phyloP scores from a whole-genome alignment of 2,888 invertebrate species.

The Idaea aversata region DNA sequence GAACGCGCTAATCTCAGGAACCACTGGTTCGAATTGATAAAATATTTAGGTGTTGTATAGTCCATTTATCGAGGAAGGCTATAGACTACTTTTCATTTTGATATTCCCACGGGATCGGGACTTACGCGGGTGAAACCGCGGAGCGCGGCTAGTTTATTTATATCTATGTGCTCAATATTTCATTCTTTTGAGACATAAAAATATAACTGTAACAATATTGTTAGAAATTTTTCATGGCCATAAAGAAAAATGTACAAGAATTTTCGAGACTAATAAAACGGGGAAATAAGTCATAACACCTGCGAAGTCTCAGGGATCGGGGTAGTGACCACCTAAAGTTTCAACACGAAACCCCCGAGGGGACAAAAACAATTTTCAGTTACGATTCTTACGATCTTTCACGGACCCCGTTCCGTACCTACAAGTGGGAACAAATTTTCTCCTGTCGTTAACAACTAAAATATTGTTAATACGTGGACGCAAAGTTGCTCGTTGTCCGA shows the following conservation, averaged over 20 bases:
- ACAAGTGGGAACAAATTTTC: slow-evolving; percentile 51
- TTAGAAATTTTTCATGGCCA: neutral
- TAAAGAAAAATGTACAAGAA: neutral
- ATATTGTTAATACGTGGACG: slow-evolving; percentile 64
- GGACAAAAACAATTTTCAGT: slow-evolving; percentile 69
- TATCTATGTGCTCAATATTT: no score
- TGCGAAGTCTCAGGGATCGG: slow-evolving; percentile 53
- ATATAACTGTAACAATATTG: neutral
- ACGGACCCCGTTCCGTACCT: slow-evolving; percentile 29
- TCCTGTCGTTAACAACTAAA: slow-evolving; percentile 58
- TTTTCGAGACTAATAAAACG: slow-evolving; percentile 15
- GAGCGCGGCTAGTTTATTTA: no score
- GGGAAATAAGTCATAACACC: slow-evolving; percentile 67
- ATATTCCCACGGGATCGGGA: no score
- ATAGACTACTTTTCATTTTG: no score
- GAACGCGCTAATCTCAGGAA: no score
- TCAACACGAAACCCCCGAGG: slow-evolving; percentile 38
- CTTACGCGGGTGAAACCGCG: no score
- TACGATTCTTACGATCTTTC: slow-evolving; percentile 54
- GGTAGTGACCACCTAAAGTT: slow-evolving; percentile 39
- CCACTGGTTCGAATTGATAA: no score
- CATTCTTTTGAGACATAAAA: neutral
- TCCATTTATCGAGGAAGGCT: no score
- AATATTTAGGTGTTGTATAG: no score
- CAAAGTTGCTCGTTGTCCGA: slow-evolving; percentile 30